Evolutionary conservation across 2,113 vertebrate species (phyloP).

Genomic region (Quiscalus mexicanus): DNA sequence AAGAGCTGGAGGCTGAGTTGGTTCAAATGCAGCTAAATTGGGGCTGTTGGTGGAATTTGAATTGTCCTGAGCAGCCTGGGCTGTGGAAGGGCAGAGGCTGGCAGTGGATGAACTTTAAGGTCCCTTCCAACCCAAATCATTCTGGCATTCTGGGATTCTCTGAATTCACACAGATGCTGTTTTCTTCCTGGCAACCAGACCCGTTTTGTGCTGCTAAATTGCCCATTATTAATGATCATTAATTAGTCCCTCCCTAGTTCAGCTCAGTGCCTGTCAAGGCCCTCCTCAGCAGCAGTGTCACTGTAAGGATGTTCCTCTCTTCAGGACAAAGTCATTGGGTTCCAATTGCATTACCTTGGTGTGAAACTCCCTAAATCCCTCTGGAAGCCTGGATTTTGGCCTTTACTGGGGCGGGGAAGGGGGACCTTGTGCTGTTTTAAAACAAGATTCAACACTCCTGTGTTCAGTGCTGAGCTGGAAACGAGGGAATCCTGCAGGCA

Average conservation of each 20-base stretch:
- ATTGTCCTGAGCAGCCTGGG: neutral
- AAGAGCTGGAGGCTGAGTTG: neutral
- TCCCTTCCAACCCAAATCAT: neutral
- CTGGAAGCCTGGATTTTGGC: constrained; percentile 1
- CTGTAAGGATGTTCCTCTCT: neutral
- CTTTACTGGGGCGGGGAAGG: neutral
- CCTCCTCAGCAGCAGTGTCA: neutral
- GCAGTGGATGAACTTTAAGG: neutral
- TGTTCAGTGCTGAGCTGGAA: constrained; percentile 34
- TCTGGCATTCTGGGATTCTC: neutral
- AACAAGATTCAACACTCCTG: neutral
- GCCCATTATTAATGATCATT: neutral
- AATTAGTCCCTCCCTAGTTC: neutral
- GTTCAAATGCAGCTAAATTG: neutral
- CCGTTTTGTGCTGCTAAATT: neutral
- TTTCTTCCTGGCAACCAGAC: neutral
- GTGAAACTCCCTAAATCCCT: neutral
- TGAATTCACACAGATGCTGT: neutral
- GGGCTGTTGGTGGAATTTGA: neutral
- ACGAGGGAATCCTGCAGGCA: constrained; percentile 1
- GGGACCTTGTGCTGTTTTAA: constrained; percentile 22
- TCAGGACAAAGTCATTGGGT: neutral
- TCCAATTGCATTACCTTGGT: neutral
- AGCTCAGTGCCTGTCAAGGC: neutral
- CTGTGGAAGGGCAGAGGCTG: neutral